These are phyloP conservation scores for Hydrotaea cyrtoneurina DNA, from an alignment of 2,888 invertebrate species.

Conservation along the genomic window DNA sequence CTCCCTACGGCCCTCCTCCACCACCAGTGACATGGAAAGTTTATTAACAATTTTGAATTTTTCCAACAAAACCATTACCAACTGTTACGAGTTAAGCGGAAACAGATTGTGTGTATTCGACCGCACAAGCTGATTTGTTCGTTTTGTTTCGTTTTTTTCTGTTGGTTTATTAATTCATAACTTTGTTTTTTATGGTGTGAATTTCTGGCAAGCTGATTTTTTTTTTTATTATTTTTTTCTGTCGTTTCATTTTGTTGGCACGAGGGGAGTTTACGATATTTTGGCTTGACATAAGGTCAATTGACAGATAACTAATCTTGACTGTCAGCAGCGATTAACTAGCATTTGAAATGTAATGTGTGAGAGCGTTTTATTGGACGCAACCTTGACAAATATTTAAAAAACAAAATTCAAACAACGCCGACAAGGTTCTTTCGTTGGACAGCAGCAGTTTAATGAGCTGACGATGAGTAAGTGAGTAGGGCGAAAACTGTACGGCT, in stretches of 20 bases:
- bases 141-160: no score
- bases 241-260: no score
- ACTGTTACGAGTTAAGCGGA: not conserved
- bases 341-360: not conserved
- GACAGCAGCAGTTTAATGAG: no score
- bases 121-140: not conserved
- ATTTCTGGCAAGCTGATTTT: not conserved
- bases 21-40: no score
- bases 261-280: not conserved
- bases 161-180: conserved; percentile 26
- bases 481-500: no score
- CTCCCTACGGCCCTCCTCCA: not conserved
- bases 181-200: conserved; percentile 41
- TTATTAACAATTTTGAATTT: not conserved
- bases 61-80: not conserved
- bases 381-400: conserved; percentile 9
- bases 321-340: not conserved
- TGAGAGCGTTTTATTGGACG: not conserved
- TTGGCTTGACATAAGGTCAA: conserved; percentile 19
- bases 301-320: conserved; percentile 21
- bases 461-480: no score
- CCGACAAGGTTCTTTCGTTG: no score
- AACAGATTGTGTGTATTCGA: not conserved
- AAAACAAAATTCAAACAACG: not conserved
- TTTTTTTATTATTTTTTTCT: not conserved